Evolutionary conservation across 1,140 invertebrate genomes (phyloP).

Genomic region (Dinoponera quadriceps): DNA sequence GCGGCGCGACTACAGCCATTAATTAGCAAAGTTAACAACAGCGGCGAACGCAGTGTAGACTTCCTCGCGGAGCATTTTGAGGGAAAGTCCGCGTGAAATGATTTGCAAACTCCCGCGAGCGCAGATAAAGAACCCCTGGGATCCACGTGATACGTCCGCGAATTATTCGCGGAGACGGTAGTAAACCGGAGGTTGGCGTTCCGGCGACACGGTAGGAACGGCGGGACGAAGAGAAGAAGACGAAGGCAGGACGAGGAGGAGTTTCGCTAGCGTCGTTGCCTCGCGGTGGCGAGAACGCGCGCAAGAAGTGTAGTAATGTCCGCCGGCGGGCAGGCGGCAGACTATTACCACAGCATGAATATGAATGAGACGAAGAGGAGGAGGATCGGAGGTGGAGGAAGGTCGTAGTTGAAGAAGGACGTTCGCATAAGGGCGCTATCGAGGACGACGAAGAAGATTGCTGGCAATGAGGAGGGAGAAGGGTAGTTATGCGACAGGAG

Average conservation of each 20-base stretch:
- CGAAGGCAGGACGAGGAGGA: constrained; percentile 5
- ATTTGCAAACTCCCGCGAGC: constrained; percentile 48
- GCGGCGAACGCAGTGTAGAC: constrained; percentile 5
- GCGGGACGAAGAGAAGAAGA: not conserved
- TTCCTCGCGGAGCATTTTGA: constrained; percentile 33
- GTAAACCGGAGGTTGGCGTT: constrained; percentile 49
- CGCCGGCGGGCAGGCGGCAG: constrained; percentile 80
- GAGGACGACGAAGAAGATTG: constrained; percentile 30
- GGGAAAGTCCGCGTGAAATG: constrained; percentile 43
- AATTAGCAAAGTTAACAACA: constrained; percentile 15
- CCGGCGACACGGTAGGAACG: constrained; percentile 6
- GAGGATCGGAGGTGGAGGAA: constrained; percentile 54
- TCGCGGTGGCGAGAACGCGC: constrained; percentile 78
- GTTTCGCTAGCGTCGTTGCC: constrained; percentile 52
- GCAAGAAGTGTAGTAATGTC: constrained; percentile 82
- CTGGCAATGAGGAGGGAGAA: constrained; percentile 41
- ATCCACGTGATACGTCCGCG: constrained; percentile 49
- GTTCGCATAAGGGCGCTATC: constrained; percentile 25
- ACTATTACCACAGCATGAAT: constrained; percentile 84
- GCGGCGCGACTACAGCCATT: too few relatives aligned
- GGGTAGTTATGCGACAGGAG: constrained; percentile 39
- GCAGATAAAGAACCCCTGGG: constrained; percentile 42
- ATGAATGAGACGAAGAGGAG: constrained; percentile 81
- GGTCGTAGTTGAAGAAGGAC: constrained; percentile 47
- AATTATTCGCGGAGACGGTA: constrained; percentile 60